phyloP scores from a whole-genome alignment of 2,888 invertebrate species.

The Calliopum simillimum region DNA sequence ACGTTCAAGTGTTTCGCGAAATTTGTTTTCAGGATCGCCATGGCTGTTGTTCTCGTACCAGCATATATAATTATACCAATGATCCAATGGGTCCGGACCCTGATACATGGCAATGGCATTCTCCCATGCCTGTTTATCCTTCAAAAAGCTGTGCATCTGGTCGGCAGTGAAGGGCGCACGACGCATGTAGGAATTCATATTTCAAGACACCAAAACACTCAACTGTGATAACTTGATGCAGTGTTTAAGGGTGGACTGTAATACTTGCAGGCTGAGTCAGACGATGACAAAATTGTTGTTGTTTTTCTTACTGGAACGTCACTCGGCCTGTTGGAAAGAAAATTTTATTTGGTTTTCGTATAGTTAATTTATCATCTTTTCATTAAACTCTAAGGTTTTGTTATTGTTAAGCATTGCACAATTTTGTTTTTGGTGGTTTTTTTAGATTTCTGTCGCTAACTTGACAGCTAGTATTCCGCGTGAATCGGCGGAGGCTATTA shows the following conservation, averaged over 20 bases:
- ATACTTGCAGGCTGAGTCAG: too few species aligned
- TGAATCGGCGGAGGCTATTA: background rate
- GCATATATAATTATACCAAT: constrained; percentile 90
- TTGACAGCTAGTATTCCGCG: constrained; percentile 23
- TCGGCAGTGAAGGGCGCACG: constrained; percentile 50
- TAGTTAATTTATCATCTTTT: too few species aligned
- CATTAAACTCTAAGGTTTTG: too few species aligned
- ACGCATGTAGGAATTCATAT: constrained; percentile 54
- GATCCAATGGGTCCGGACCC: constrained; percentile 89
- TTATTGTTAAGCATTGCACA: constrained; percentile 5
- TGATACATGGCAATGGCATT: constrained; percentile 82
- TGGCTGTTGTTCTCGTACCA: constrained; percentile 88
- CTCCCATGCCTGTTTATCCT: constrained; percentile 77
- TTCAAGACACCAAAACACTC: background rate
- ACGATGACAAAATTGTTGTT: too few species aligned
- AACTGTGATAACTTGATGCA: background rate
- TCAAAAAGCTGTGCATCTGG: constrained; percentile 63
- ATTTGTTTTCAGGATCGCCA: constrained; percentile 89
- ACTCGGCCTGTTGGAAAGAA: constrained; percentile 15
- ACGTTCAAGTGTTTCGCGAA: constrained; percentile 85
- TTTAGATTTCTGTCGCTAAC: constrained; percentile 13
- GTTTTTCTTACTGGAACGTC: background rate
- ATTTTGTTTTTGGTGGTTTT: constrained; percentile 13
- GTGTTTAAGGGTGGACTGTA: background rate
- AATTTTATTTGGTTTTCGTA: too few species aligned